Conservation (phyloP, 2,888 invertebrate species). For the Meiosimyza platycephala region DNA sequence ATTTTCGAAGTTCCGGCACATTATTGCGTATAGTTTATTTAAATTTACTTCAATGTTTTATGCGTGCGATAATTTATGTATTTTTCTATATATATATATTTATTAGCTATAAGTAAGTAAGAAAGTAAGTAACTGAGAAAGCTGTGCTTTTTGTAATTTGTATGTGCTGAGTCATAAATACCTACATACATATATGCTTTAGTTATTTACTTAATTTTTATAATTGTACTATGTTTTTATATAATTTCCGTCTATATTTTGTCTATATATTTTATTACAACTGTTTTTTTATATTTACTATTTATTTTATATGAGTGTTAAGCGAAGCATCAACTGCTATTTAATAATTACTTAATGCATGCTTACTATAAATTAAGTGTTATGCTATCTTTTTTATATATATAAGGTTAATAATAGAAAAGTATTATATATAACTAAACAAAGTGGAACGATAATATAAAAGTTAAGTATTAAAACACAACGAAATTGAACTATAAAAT, state of each 20-base stretch:
- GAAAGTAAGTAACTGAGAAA: slow-evolving; percentile 14
- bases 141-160: slow-evolving; percentile 32
- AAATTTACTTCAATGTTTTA: background rate
- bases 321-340: slow-evolving; percentile 27
- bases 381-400: slow-evolving; percentile 1
- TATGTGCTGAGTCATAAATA: background rate
- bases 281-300: no score
- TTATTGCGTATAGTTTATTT: slow-evolving; percentile 57
- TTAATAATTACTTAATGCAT: slow-evolving; percentile 33
- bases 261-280: slow-evolving; percentile 15
- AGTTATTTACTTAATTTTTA: background rate
- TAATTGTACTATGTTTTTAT: slow-evolving; percentile 5
- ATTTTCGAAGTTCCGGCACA: slow-evolving; percentile 66
- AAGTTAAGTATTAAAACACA: background rate
- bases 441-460: no score
- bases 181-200: background rate
- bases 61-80: slow-evolving; percentile 8
- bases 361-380: slow-evolving; percentile 14
- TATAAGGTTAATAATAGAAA: slow-evolving; percentile 11
- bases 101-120: slow-evolving; percentile 2
- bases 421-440: slow-evolving; percentile 18
- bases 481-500: background rate
- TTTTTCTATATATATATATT: slow-evolving; percentile 21
- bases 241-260: background rate
- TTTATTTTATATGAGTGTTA: background rate